These are phyloP conservation scores for Scaptomyza montana DNA, from an alignment of 1,140 invertebrate genomes.

Conservation along the genomic window DNA sequence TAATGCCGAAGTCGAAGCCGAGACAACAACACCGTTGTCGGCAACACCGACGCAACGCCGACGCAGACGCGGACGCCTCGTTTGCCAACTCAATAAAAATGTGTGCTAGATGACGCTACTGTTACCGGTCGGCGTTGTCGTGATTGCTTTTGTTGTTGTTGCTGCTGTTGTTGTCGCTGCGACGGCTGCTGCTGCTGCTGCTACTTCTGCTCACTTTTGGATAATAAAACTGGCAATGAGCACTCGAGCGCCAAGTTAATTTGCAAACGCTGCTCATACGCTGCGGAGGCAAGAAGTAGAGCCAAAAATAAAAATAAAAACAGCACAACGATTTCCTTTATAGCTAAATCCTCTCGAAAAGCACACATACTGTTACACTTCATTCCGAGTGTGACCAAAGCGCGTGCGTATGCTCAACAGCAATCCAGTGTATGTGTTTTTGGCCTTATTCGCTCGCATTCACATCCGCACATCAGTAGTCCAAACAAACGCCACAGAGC, in stretches of 20 bases:
- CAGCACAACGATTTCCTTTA: conserved; percentile 10
- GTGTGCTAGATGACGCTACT: conserved; percentile 75
- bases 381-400: conserved; percentile 25
- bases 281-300: conserved; percentile 63
- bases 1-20: conserved; percentile 4
- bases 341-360: background rate
- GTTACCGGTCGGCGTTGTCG: conserved; percentile 50
- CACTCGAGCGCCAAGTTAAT: conserved; percentile 82
- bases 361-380: background rate
- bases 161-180: conserved; percentile 22
- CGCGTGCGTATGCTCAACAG: conserved; percentile 46
- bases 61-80: conserved; percentile 57
- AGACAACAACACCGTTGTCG: conserved; percentile 1
- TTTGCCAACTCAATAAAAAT: conserved; percentile 75
- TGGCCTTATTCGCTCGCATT: conserved; percentile 23
- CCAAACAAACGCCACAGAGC: conserved; percentile 38
- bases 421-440: conserved; percentile 13
- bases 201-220: conserved; percentile 69
- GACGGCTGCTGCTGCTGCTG: conserved; percentile 25
- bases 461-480: conserved; percentile 12
- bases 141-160: conserved; percentile 26
- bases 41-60: conserved; percentile 32
- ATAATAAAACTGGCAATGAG: conserved; percentile 80
- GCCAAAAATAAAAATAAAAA: conserved; percentile 33
- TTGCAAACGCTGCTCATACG: conserved; percentile 76